phyloP scores from a whole-genome alignment of 1,140 invertebrate species.

The Drosophila albomicans region DNA sequence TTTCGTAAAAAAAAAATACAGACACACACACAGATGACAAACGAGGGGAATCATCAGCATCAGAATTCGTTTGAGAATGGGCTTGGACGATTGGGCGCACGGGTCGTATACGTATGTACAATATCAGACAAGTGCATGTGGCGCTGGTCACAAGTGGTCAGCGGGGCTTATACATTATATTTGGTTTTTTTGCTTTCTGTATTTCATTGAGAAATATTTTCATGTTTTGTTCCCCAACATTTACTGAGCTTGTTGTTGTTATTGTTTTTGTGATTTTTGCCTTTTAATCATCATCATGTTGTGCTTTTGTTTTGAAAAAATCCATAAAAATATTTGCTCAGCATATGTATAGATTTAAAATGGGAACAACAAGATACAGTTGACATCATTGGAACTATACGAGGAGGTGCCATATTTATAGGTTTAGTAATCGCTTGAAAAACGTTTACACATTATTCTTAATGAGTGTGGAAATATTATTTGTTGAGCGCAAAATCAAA shows the following conservation, averaged over 20 bases:
- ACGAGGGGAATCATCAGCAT: conserved; percentile 31
- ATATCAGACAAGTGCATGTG: conserved; percentile 6
- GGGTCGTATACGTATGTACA: not conserved
- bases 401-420: conserved; percentile 46
- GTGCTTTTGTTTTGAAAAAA: conserved; percentile 60
- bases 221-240: conserved; percentile 10
- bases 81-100: conserved; percentile 19
- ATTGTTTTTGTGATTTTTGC: conserved; percentile 19
- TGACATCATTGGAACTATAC: conserved; percentile 22
- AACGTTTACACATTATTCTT: conserved; percentile 43
- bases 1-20: conserved; percentile 54
- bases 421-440: conserved; percentile 42
- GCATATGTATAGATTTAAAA: not conserved
- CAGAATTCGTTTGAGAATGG: conserved; percentile 24
- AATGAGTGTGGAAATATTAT: conserved; percentile 29
- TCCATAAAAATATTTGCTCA: conserved; percentile 62
- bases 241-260: not conserved
- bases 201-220: conserved; percentile 74
- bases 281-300: not conserved
- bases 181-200: not conserved
- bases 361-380: conserved; percentile 17
- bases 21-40: conserved; percentile 52
- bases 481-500: conserved; percentile 20
- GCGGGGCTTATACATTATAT: conserved; percentile 22
- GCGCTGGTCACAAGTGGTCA: conserved; percentile 8